Evolutionary conservation across 2,113 vertebrate genomes (phyloP).

Genomic region (Hymenochirus boettgeri): DNA sequence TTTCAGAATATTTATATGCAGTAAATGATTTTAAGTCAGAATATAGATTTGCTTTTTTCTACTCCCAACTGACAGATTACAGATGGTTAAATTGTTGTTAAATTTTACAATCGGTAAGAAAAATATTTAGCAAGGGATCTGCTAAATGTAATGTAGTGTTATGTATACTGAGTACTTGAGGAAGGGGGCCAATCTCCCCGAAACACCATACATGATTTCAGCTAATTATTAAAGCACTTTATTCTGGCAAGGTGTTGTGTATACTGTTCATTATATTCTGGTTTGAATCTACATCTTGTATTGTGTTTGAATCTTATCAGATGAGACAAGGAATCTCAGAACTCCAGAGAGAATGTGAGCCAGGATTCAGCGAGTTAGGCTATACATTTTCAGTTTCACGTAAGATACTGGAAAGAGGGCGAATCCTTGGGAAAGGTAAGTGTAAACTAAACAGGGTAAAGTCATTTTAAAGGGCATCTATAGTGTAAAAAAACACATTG

Average conservation of each 20-base stretch:
- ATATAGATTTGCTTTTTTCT: no score
- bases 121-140: no score
- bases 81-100: no score
- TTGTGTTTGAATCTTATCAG: constrained; percentile 1
- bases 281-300: no score
- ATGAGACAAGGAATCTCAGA: constrained; percentile 1
- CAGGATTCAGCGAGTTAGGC: constrained; percentile 13
- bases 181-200: not conserved
- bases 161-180: not conserved
- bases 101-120: no score
- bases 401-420: constrained; percentile 25
- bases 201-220: not conserved
- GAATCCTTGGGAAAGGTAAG: constrained; percentile 28
- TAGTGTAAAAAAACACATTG: no score
- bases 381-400: constrained; percentile 18
- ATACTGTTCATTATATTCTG: no score
- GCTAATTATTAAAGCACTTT: not conserved
- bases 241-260: not conserved
- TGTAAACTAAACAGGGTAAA: no score
- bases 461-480: no score
- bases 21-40: no score
- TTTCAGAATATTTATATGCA: no score
- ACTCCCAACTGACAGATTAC: no score
- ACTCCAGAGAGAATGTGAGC: not conserved
- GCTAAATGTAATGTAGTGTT: not conserved